Conservation (phyloP, 2,797 vertebrate species). For the Gymnodraco acuticeps region DNA sequence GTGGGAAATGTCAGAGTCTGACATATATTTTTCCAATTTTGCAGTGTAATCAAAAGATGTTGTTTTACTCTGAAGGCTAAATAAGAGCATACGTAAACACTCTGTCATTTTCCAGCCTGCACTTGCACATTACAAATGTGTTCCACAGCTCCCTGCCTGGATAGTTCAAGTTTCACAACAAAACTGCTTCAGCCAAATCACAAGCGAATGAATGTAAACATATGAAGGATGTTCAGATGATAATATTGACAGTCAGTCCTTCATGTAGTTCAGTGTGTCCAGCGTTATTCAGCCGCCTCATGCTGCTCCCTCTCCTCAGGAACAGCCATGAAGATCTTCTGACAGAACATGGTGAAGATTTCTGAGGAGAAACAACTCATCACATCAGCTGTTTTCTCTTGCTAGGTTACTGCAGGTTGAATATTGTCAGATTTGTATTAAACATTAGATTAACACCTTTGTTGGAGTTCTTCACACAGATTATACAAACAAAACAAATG, state of each 20-base stretch:
- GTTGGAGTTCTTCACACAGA: not conserved
- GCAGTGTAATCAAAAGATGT: constrained; percentile 1
- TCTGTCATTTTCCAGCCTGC: constrained; percentile 5
- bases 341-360: constrained; percentile 86
- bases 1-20: constrained; percentile 6
- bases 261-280: constrained; percentile 14
- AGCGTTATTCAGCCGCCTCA: constrained; percentile 55
- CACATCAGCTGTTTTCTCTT: constrained; percentile 41
- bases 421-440: constrained; percentile 9
- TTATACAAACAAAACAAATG: constrained; percentile 43
- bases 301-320: constrained; percentile 76
- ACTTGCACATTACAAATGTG: constrained; percentile 4
- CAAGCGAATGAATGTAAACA: constrained; percentile 59
- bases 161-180: not conserved
- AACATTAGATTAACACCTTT: constrained; percentile 2
- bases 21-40: constrained; percentile 5
- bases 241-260: constrained; percentile 37
- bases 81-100: constrained; percentile 21
- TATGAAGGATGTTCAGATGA: constrained; percentile 25
- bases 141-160: constrained; percentile 15
- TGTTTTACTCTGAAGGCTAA: constrained; percentile 5
- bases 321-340: constrained; percentile 86
- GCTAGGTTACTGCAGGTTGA: constrained; percentile 15
- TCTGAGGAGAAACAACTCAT: constrained; percentile 74
- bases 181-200: constrained; percentile 30